A percentile compares a stretch with the other conserved stretches of the same genome.
These are phyloP conservation scores for Lepilemur ruficaudatus DNA, from an alignment of 2,797 vertebrate genomes.

Conservation along the genomic window DNA sequence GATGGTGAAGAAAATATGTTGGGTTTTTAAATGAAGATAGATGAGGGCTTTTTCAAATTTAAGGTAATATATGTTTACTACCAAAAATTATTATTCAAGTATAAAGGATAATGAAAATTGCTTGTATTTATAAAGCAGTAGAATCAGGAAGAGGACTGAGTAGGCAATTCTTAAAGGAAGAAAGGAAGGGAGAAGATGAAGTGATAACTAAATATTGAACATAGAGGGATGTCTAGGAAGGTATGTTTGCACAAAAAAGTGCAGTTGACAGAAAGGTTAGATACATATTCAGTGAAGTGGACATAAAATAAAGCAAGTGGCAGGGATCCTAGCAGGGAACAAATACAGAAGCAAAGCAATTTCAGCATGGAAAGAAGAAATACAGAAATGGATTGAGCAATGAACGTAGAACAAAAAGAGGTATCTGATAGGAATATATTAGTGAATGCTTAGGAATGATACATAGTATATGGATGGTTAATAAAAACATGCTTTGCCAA, in stretches of 20 bases:
- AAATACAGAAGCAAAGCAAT: background rate
- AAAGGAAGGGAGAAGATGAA: background rate
- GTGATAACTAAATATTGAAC: background rate
- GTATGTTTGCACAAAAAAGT: background rate
- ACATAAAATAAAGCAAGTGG: background rate
- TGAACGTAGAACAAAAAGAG: background rate
- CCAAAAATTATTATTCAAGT: background rate
- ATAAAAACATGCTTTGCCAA: background rate
- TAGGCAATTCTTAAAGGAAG: conserved; percentile 14
- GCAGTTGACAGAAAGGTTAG: background rate
- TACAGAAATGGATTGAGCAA: background rate
- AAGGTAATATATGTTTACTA: background rate
- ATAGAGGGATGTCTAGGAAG: background rate
- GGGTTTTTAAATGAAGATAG: background rate
- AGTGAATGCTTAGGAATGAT: background rate
- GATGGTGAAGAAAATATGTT: conserved; percentile 5
- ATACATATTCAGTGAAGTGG: background rate
- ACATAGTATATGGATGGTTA: background rate
- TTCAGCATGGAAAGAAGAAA: background rate
- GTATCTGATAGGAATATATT: background rate
- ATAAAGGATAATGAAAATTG: background rate
- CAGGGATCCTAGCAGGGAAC: background rate
- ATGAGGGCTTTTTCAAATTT: background rate
- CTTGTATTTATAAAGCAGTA: background rate
- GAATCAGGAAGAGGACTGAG: background rate